These are phyloP conservation scores for Aphelinus certus DNA, from an alignment of 1,140 invertebrate species.

Conservation along the genomic window DNA sequence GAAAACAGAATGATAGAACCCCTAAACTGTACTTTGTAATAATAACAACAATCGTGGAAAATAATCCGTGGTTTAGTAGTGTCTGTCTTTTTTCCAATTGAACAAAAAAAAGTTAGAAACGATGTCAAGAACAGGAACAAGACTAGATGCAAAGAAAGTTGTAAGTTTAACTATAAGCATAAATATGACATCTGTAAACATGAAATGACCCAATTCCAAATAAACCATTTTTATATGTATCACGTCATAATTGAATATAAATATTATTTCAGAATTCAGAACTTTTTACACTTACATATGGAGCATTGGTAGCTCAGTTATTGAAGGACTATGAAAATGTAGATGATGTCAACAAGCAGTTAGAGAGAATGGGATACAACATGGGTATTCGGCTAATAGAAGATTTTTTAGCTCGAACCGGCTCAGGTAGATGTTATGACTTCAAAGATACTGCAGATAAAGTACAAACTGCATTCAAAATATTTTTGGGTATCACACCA, in stretches of 20 bases:
- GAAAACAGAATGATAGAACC: too few species aligned
- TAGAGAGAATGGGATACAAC: conserved; percentile 96
- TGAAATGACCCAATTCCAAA: not conserved
- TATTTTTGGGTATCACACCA: conserved; percentile 92
- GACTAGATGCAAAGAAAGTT: conserved; percentile 75
- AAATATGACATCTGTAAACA: not conserved
- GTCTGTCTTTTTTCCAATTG: conserved; percentile 21
- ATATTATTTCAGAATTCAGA: conserved; percentile 87
- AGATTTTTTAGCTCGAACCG: conserved; percentile 95
- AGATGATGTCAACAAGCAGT: conserved; percentile 95
- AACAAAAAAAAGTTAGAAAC: conserved; percentile 25
- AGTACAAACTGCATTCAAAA: conserved; percentile 87
- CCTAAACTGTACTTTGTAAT: too few species aligned
- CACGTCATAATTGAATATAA: not conserved
- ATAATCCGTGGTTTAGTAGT: too few species aligned
- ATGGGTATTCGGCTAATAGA: conserved; percentile 98
- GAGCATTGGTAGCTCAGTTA: conserved; percentile 95
- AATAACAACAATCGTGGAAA: too few species aligned
- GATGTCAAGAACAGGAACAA: conserved; percentile 71
- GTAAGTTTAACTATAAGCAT: conserved; percentile 59
- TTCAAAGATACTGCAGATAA: conserved; percentile 98
- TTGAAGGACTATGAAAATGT: conserved; percentile 97
- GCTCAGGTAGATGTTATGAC: conserved; percentile 90
- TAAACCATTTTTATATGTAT: conserved; percentile 3
- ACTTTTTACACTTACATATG: conserved; percentile 96